These are phyloP conservation scores for Lacerta agilis DNA, from an alignment of 2,797 vertebrate genomes.

Conservation along the genomic window DNA sequence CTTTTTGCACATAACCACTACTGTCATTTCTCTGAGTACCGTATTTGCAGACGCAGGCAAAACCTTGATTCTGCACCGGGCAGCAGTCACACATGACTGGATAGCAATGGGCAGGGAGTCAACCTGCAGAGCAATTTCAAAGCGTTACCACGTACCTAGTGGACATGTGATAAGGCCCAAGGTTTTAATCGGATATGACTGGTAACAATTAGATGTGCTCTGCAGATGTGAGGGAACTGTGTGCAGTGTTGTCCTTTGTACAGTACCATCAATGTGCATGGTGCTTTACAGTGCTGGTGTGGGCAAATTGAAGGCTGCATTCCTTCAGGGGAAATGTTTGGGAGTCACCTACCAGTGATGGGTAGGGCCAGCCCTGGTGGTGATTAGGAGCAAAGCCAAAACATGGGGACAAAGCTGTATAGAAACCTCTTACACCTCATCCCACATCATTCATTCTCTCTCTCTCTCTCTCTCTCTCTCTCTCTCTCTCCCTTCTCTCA, in stretches of 20 bases:
- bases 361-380: too few species aligned
- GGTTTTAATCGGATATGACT: background rate
- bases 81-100: background rate
- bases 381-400: too few species aligned
- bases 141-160: background rate
- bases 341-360: too few species aligned
- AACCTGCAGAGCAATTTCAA: background rate
- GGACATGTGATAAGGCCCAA: background rate
- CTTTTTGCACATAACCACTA: background rate
- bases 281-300: background rate
- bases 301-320: too few species aligned
- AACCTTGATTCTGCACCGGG: background rate
- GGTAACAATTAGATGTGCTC: background rate
- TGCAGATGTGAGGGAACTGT: background rate
- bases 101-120: background rate
- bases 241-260: background rate
- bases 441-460: too few species aligned
- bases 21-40: background rate
- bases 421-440: too few species aligned
- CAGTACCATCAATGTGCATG: background rate
- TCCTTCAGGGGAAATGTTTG: too few species aligned
- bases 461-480: too few species aligned
- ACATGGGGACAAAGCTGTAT: too few species aligned
- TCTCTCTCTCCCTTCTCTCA: too few species aligned
- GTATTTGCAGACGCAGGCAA: background rate